Evolutionary conservation across 2,797 vertebrate genomes (phyloP).

Genomic region (Anguilla marmorata): DNA sequence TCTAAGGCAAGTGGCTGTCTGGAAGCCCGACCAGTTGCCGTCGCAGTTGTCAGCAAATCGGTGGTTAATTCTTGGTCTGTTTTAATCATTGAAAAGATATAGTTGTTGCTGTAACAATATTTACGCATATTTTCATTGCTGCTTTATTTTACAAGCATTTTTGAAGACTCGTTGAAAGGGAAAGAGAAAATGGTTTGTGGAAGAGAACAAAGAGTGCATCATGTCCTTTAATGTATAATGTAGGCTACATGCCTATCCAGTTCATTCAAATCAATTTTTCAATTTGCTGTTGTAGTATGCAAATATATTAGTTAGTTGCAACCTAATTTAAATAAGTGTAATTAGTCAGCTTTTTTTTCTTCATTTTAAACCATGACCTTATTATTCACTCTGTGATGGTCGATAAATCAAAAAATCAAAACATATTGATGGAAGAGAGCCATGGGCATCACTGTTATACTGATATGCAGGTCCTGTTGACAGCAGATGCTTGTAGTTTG

Average conservation of each 20-base stretch:
- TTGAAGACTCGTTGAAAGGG: neutral
- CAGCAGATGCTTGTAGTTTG: neutral
- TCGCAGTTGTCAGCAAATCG: neutral
- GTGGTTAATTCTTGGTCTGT: neutral
- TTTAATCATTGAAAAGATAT: neutral
- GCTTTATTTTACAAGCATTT: neutral
- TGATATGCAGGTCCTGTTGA: neutral
- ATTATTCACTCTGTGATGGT: neutral
- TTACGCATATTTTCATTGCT: neutral
- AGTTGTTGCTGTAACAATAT: neutral
- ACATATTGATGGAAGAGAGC: neutral
- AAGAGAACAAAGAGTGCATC: neutral
- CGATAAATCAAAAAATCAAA: neutral
- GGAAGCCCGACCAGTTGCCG: conserved; percentile 1
- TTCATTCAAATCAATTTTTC: neutral
- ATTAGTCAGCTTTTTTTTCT: neutral
- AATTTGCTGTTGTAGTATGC: neutral
- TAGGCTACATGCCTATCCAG: neutral
- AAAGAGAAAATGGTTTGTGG: neutral
- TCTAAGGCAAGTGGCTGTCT: conserved; percentile 26
- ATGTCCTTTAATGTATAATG: neutral
- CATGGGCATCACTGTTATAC: neutral
- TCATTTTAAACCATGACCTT: neutral
- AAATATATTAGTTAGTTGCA: neutral
- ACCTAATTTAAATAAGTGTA: neutral